Base-by-base conservation (phyloP, 2,888 invertebrate genomes). In the Agrilus cyanescens region DNA sequence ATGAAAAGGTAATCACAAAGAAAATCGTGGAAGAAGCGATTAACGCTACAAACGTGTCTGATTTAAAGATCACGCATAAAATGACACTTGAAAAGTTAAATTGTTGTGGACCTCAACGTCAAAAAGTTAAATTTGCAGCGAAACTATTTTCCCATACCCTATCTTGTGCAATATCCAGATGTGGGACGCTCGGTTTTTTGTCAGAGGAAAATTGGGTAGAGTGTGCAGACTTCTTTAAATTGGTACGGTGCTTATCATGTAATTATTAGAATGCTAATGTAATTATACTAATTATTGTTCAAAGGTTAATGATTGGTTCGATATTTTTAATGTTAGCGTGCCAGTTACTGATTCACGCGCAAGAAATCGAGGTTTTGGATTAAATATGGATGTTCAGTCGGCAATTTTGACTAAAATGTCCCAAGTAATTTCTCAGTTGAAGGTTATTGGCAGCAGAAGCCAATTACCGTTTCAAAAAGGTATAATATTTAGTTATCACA, bases 71-170 rank as follows among this genome's bases (percentile, higher is more conserved):
- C n/a, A 25, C 43, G 2, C 40, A 46, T 29, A 46, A 37, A 43
- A 43, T 46, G 32, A 39, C 37, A 25, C 18, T 10, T 32, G 40
- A 40, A 4, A 43, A 13, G 18, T 15, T 43, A 10, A 37, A 32
- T 18, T 33, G 37, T 12, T 12, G 43, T 29, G 43, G 43, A 13
- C 16, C 40, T 15, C 18, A 33, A 38, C 16, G 46, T 18, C 43
- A 40, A 32, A 46, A 43, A 43, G 46, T 46, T 13, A 47, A 42
- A 46, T 41, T 39, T 32, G 44, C 50, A 16, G 40, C 48, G 8
- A 48, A 52, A 42, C 32, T 49, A 33, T 50, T 53, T 49, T 48
- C 50, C n/a, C 44, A 50, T 34, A 45, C 50, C 5, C 41, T 43
- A 29, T 47, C 48, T 29, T 29, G 29, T 3, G 47, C 47, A 12